Evolutionary conservation across 2,113 vertebrate species (phyloP), one percentile per base, ranked within the genome.

Genomic region (Clarias magur): DNA sequence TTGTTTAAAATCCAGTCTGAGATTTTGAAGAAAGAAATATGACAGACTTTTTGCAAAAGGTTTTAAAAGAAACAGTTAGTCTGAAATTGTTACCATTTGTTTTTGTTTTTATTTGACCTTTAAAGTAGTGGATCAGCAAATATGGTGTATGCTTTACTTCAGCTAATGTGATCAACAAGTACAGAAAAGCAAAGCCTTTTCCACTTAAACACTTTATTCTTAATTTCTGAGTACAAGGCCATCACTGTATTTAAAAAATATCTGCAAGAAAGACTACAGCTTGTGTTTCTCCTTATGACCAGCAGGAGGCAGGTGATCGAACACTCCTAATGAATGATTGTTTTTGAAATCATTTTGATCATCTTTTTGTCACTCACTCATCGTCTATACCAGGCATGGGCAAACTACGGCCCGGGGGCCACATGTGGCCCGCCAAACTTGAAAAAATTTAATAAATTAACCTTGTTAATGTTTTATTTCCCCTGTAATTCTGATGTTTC

Each of bases 221-320:
- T 9, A 10, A n/a, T n/a, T 65, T 27, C n/a, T 27, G 15, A 67
- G 12, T 3, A 67, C 10, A 3, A 67, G n/a, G n/a, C n/a, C 25
- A 67, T 67, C 3, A 27, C 3, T n/a, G 16, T 34, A 34, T 34
- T 34, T 34, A 68, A 7, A 9, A 68, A 4, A 7, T 8, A 38
- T 70, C 67, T 8, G 5, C 34, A 38, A 34, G 9, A 34, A 19
- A 70, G 30, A 38, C 6, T 34, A 23, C 25, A 60, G 23, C 53
- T 19, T 19, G 38, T n/a, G n/a, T 25, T 79, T 23, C 42, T 57
- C 57, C 57, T 80, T 81, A 75, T 57, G n/a, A 30, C 80, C 88
- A 73, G 72, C 70, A 89, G 88, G 59, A 73, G 85, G 88, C 88
- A 88, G 56, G 17, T 62, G 34, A 68, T 59, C 15, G 59, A 16